A percentile compares a stretch with the other conserved stretches of the same genome.
These are phyloP conservation scores for Oceanodroma leucorhoa DNA, from an alignment of 2,797 vertebrate genomes.

Conservation along the genomic window DNA sequence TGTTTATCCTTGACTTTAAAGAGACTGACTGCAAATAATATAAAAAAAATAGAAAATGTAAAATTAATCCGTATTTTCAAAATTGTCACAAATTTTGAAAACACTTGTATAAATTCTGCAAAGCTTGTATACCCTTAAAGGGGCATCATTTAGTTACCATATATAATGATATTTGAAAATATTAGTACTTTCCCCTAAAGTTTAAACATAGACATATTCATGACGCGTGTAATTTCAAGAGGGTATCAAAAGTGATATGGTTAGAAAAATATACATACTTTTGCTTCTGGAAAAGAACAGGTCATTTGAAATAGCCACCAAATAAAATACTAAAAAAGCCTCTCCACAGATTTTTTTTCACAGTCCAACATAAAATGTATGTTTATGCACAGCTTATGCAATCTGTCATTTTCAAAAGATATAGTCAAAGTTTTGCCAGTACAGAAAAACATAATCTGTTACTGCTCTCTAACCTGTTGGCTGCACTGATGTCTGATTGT, in stretches of 20 bases:
- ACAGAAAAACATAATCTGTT: not conserved
- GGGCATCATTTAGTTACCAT: not conserved
- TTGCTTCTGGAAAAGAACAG: slow-evolving; percentile 11
- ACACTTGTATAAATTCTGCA: not conserved
- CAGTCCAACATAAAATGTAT: not conserved
- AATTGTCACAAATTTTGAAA: slow-evolving; percentile 26
- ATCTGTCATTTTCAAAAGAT: not conserved
- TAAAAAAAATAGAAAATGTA: slow-evolving; percentile 19
- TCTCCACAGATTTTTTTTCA: not conserved
- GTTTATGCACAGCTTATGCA: not conserved
- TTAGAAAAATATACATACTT: slow-evolving; percentile 61
- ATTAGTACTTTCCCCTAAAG: not conserved
- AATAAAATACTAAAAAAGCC: slow-evolving; percentile 15
- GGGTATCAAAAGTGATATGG: slow-evolving; percentile 27
- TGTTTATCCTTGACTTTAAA: slow-evolving; percentile 22
- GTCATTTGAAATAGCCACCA: not conserved
- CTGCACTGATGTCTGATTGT: not conserved
- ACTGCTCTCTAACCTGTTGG: not conserved
- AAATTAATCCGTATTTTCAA: slow-evolving; percentile 11
- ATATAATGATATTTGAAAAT: not conserved
- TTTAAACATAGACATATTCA: not conserved
- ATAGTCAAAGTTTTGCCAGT: not conserved
- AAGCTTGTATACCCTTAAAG: not conserved
- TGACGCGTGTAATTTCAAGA: not conserved
- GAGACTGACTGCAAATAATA: slow-evolving; percentile 32